Conservation (phyloP, 2,797 vertebrate species). For the Amphiprion clarkii region DNA sequence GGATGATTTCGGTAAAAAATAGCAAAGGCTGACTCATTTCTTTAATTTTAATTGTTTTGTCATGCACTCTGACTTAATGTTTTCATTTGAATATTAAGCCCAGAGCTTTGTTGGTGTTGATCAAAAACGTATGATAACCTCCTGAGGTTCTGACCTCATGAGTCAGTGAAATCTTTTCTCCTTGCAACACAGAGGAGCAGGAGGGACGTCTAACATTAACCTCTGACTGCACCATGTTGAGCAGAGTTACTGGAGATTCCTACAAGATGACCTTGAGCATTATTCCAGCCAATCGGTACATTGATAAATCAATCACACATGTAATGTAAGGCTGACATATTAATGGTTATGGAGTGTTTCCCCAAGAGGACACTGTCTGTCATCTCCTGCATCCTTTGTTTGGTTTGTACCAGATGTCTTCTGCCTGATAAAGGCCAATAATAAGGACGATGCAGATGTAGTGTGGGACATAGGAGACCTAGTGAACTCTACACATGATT, state of each 20-base stretch:
- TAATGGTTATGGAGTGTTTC: constrained; percentile 27
- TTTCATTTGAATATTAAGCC: constrained; percentile 2
- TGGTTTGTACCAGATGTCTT: constrained; percentile 16
- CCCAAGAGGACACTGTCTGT: constrained; percentile 30
- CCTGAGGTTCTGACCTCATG: constrained; percentile 5
- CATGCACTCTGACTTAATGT: background rate
- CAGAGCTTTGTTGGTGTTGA: constrained; percentile 8
- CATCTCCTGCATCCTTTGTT: constrained; percentile 35
- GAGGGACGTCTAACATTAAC: constrained; percentile 2
- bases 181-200: constrained; percentile 3
- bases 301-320: constrained; percentile 58
- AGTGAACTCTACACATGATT: constrained; percentile 4
- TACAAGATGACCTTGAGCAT: constrained; percentile 44
- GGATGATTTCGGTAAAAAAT: background rate
- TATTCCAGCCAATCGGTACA: constrained; percentile 49
- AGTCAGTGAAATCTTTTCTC: constrained; percentile 14
- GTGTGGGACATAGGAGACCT: background rate
- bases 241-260: constrained; percentile 12
- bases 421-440: constrained; percentile 6
- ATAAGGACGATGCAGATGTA: constrained; percentile 16
- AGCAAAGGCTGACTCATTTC: background rate
- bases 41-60: background rate
- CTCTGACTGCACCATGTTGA: background rate
- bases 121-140: constrained; percentile 6
- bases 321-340: constrained; percentile 50